Percentiles rank a stretch among this genome's conserved stretches.
Conservation (phyloP, 2,888 invertebrate species). For the Aleiodes alternator region DNA sequence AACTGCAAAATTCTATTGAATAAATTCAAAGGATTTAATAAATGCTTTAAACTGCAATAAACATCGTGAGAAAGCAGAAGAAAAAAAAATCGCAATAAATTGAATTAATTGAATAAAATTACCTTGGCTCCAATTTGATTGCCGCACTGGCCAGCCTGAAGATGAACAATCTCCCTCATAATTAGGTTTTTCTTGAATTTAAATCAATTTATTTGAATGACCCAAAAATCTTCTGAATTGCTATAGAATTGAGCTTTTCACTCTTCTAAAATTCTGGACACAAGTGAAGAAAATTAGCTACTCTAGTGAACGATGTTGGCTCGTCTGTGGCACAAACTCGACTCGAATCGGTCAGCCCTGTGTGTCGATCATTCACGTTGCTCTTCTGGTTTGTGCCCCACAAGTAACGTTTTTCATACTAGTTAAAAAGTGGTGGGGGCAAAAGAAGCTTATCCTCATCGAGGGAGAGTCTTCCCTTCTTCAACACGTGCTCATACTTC, state of each 20-base stretch:
- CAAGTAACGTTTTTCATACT: not conserved
- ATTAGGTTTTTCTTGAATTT: conserved; percentile 65
- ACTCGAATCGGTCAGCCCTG: conserved; percentile 50
- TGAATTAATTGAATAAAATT: conserved; percentile 55
- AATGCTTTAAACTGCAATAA: not conserved
- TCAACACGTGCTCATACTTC: conserved; percentile 23
- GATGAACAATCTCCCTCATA: conserved; percentile 97
- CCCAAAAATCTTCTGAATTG: not conserved
- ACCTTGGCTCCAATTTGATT: conserved; percentile 97
- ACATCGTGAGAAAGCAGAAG: not conserved
- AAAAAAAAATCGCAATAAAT: not conserved
- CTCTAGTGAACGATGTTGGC: conserved; percentile 38
- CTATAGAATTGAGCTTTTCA: not conserved
- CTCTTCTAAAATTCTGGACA: not conserved
- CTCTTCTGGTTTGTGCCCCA: conserved; percentile 1
- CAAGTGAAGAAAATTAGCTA: conserved; percentile 19
- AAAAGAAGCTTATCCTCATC: conserved; percentile 24
- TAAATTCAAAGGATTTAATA: not conserved
- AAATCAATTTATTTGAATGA: not conserved
- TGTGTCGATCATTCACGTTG: conserved; percentile 43
- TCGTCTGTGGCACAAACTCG: conserved; percentile 45
- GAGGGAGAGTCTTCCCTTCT: conserved; percentile 6
- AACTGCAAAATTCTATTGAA: not conserved
- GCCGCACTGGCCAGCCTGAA: conserved; percentile 95
- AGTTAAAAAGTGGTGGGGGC: conserved; percentile 7